These are phyloP conservation scores for Sebastes nivosus DNA, from an alignment of 2,797 vertebrate genomes.

Conservation along the genomic window DNA sequence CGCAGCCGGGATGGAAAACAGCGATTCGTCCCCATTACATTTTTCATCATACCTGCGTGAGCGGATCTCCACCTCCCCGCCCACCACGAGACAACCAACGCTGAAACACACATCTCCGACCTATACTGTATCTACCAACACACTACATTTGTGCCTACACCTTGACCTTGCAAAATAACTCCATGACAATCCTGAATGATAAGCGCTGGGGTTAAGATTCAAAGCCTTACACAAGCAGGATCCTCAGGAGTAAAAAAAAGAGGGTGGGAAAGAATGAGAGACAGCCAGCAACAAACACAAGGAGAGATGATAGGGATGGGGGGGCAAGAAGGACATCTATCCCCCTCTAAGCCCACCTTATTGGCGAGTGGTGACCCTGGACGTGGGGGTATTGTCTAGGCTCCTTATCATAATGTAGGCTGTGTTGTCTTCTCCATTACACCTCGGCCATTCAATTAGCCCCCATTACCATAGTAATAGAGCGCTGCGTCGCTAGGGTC, in stretches of 20 bases:
- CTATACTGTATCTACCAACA: conserved; percentile 23
- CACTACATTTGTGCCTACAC: conserved; percentile 33
- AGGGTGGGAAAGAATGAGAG: background rate
- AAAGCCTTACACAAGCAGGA: conserved; percentile 6
- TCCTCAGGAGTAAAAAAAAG: conserved; percentile 17
- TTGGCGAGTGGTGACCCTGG: conserved; percentile 78
- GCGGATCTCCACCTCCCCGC: conserved; percentile 43
- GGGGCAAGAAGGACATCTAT: conserved; percentile 65
- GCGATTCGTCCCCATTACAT: conserved; percentile 63
- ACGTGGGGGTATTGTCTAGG: conserved; percentile 76
- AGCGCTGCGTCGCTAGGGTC: conserved; percentile 79
- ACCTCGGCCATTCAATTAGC: conserved; percentile 87
- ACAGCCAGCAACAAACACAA: conserved; percentile 20
- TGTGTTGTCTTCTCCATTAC: conserved; percentile 86
- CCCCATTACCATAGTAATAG: conserved; percentile 88
- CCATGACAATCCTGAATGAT: conserved; percentile 44
- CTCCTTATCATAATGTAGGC: conserved; percentile 88
- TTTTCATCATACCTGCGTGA: conserved; percentile 69
- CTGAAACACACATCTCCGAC: conserved; percentile 24
- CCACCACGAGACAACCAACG: conserved; percentile 14
- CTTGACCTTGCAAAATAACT: conserved; percentile 36
- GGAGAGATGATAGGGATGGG: conserved; percentile 11
- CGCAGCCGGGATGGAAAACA: conserved; percentile 60
- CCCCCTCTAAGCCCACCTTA: conserved; percentile 77
- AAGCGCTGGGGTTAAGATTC: conserved; percentile 32